Conservation (phyloP, 2,113 vertebrate species). For the Syrmaticus mikado region DNA sequence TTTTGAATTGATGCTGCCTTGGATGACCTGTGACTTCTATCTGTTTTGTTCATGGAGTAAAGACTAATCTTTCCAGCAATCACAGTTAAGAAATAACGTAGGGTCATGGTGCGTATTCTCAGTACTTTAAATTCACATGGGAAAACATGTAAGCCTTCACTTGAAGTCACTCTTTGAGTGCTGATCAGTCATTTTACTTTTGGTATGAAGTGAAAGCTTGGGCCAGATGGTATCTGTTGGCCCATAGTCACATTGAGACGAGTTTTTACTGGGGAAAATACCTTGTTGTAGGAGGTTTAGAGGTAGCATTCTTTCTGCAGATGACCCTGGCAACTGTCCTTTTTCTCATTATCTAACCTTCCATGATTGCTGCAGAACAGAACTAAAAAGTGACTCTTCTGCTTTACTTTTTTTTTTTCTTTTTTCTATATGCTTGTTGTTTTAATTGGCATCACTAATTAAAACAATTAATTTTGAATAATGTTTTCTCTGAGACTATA, state of each 20-base stretch:
- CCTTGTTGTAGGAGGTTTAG: neutral
- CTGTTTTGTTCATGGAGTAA: neutral
- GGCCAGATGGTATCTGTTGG: neutral
- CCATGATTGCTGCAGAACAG: neutral
- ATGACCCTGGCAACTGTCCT: neutral
- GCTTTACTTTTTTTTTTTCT: neutral
- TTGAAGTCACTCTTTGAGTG: neutral
- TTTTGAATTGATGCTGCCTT: neutral
- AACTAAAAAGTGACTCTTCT: neutral
- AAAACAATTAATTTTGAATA: neutral
- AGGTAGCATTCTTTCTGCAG: neutral
- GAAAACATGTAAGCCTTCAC: rapidly evolving
- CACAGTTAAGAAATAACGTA: neutral
- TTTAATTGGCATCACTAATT: neutral
- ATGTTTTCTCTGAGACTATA: neutral
- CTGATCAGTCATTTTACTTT: neutral
- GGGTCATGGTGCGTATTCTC: neutral
- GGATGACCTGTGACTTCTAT: neutral
- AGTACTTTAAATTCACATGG: neutral
- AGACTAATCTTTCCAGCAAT: neutral
- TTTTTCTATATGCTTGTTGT: neutral
- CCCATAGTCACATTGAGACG: neutral
- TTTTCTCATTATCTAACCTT: neutral
- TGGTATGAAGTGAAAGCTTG: neutral
- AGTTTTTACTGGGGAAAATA: neutral